Conservation (phyloP, 1,140 invertebrate species). For the Drosophila trapezifrons region DNA sequence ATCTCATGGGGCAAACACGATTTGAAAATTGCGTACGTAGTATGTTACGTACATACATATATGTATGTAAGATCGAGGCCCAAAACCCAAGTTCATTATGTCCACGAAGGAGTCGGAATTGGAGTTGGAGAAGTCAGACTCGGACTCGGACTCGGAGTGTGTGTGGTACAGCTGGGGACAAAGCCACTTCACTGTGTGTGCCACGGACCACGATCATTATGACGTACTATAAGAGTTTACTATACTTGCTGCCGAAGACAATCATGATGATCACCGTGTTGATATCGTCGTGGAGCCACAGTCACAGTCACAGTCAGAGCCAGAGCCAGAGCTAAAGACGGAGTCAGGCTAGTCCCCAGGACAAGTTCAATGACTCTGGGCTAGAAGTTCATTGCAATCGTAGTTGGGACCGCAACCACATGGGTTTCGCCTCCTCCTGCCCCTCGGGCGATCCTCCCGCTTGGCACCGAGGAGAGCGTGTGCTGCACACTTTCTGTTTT, state of each 20-base stretch:
- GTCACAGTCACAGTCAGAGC: conserved; percentile 34
- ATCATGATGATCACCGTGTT: conserved; percentile 73
- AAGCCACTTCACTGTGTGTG: conserved; percentile 72
- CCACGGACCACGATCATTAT: conserved; percentile 51
- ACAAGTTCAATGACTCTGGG: conserved; percentile 78
- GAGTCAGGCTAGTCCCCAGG: conserved; percentile 56
- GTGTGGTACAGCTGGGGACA: conserved; percentile 59
- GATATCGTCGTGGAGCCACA: conserved; percentile 63
- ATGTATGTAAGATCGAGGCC: conserved; percentile 16
- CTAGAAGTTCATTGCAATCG: conserved; percentile 80
- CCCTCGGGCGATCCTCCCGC: conserved; percentile 28
- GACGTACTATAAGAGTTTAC: conserved; percentile 19
- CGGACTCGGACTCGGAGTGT: conserved; percentile 16
- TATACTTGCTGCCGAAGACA: conserved; percentile 28
- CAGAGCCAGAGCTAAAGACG: conserved; percentile 4
- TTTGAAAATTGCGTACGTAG: conserved; percentile 78
- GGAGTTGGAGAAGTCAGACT: conserved; percentile 9
- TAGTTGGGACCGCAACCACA: conserved; percentile 63
- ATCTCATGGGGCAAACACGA: conserved; percentile 72
- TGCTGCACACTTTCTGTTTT: conserved; percentile 83
- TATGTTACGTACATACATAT: conserved; percentile 1
- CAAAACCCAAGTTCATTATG: conserved; percentile 78
- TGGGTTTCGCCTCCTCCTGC: conserved; percentile 23
- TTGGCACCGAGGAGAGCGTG: conserved; percentile 71
- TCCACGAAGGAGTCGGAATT: conserved; percentile 66